Conservation (phyloP, 2,888 invertebrate species). For the Protophormia terraenovae region DNA sequence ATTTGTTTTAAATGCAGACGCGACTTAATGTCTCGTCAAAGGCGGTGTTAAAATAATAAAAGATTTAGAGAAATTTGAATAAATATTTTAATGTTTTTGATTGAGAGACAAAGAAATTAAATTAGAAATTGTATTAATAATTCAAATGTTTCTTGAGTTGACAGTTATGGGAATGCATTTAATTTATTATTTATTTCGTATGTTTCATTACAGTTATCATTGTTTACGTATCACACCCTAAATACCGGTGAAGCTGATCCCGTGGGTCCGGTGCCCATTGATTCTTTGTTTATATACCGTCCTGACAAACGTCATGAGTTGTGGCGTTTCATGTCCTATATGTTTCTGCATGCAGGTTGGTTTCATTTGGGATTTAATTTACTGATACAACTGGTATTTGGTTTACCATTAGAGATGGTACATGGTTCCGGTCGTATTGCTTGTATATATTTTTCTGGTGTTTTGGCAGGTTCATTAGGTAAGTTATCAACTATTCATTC, state of each 20-base stretch:
- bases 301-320: slow-evolving; percentile 94
- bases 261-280: slow-evolving; percentile 95
- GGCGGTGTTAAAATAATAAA: slow-evolving; percentile 14
- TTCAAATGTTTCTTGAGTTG: not conserved
- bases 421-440: slow-evolving; percentile 95
- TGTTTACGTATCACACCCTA: slow-evolving; percentile 94
- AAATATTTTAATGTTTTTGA: not conserved
- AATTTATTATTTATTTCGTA: not conserved
- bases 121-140: not conserved
- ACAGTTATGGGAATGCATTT: not conserved
- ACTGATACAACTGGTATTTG: slow-evolving; percentile 95
- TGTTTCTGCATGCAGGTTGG: slow-evolving; percentile 98
- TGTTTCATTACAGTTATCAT: slow-evolving; percentile 87
- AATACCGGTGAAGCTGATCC: slow-evolving; percentile 89
- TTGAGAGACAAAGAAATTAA: not conserved
- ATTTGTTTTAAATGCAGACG: slow-evolving; percentile 46
- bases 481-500: slow-evolving; percentile 57
- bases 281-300: slow-evolving; percentile 96
- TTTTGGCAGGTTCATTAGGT: slow-evolving; percentile 89
- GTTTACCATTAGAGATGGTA: slow-evolving; percentile 97
- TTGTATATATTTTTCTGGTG: slow-evolving; percentile 95
- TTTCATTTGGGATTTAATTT: slow-evolving; percentile 97
- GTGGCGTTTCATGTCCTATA: slow-evolving; percentile 97
- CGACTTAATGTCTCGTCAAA: slow-evolving; percentile 61
- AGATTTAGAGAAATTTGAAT: too few relatives aligned